Percentiles rank a stretch among this genome's conserved stretches.
Evolutionary conservation across 2,888 invertebrate genomes (phyloP).

Genomic region (Polietes domitor): DNA sequence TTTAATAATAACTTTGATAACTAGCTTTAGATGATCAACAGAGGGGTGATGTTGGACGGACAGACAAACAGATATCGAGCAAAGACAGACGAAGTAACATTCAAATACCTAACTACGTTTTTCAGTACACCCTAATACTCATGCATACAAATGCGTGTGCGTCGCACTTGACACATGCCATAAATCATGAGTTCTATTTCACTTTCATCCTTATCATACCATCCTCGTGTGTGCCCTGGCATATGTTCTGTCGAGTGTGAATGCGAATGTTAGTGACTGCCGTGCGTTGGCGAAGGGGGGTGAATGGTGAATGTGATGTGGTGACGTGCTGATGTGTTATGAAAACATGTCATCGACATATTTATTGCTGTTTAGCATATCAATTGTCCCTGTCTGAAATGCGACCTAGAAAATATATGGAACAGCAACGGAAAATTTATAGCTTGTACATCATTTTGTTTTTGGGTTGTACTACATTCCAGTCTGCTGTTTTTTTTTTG

Average conservation of each 20-base stretch:
- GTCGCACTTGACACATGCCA: not conserved
- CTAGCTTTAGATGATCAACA: too few relatives aligned
- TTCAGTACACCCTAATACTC: too few relatives aligned
- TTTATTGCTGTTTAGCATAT: slow-evolving; percentile 4
- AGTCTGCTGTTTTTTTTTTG: not conserved
- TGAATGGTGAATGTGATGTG: not conserved
- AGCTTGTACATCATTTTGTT: not conserved
- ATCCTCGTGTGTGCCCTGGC: not conserved
- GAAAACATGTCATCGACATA: slow-evolving; percentile 2
- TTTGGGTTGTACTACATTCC: not conserved
- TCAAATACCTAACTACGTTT: too few relatives aligned
- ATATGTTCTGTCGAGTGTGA: not conserved
- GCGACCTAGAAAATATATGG: not conserved
- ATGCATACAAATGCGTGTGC: too few relatives aligned
- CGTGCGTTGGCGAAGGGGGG: too few relatives aligned
- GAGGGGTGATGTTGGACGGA: too few relatives aligned
- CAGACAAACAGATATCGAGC: too few relatives aligned
- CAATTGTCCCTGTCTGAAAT: not conserved
- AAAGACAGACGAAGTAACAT: too few relatives aligned
- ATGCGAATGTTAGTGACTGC: not conserved
- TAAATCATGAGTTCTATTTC: not conserved
- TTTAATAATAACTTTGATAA: too few relatives aligned
- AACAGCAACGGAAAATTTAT: not conserved
- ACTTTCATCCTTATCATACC: not conserved
- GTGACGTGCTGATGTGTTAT: too few relatives aligned